phyloP scores from a whole-genome alignment of 2,113 vertebrate species.

The Anoura caudifer region DNA sequence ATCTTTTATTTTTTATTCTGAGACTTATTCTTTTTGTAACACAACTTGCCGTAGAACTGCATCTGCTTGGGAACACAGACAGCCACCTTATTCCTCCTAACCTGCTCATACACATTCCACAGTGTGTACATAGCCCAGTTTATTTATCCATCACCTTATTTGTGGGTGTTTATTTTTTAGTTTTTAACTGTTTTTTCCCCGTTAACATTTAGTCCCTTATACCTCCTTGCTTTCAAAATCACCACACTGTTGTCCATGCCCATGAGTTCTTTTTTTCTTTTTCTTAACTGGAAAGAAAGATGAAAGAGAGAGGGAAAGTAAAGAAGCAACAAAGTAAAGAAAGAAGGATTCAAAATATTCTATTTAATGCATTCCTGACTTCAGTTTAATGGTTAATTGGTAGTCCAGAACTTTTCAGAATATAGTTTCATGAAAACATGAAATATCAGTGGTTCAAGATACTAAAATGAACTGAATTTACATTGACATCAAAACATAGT shows the following conservation, averaged over 20 bases:
- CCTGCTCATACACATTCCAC: no score
- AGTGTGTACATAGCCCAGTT: no score
- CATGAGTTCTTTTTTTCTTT: no score
- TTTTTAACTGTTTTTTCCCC: no score
- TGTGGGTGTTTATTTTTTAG: not conserved
- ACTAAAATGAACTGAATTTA: not conserved
- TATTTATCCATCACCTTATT: not conserved
- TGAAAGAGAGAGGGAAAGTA: not conserved
- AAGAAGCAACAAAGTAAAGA: not conserved
- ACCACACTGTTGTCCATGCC: no score
- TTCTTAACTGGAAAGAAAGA: not conserved
- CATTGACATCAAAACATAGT: not conserved
- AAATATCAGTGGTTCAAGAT: not conserved
- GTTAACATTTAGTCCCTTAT: no score
- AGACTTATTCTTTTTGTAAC: not conserved
- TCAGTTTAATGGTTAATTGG: not conserved
- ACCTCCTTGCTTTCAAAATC: no score
- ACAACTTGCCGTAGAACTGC: not conserved
- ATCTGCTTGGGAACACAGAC: not conserved
- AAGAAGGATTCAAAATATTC: not conserved
- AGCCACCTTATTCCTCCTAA: not conserved
- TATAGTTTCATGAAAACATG: not conserved
- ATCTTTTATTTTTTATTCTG: not conserved
- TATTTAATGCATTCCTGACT: not conserved
- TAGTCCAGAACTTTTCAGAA: not conserved